Base-by-base conservation (phyloP, 2,113 vertebrate species). In the Taurulus bubalis region DNA sequence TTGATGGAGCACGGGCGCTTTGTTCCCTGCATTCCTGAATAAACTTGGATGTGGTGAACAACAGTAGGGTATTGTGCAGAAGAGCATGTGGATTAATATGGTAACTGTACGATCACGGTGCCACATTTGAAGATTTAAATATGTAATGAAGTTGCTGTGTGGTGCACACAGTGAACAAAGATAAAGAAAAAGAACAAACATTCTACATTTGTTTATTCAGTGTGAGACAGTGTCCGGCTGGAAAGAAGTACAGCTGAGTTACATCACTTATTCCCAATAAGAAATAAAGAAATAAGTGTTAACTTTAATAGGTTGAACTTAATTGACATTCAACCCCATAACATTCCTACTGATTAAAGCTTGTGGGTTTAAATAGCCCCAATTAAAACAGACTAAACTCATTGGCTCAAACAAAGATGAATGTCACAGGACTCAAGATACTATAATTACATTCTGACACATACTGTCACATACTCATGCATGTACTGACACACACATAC, bases 361-460 rank as follows among this genome's bases (percentile, higher is more conserved):
- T 47, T n/a, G 22, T n/a, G 22, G 30, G 42, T 49, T 73, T 15
- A 34, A 34, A 72, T 12, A 36, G 72, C 15, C 45, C 24, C 16
- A 75, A 63, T 26, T 49, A 63, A 51, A 74, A 24, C 26, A 32
- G 24, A 72, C 67, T 24, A 28, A 40, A 38, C 11, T 69, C 32
- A n/a, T 22, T 30, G 26, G 15, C 28, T 74, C 28, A 10, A 63
- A 63, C 47, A 16, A 36, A 63, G 14, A 51, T 36, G 12, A 36
- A 51, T 34, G 34, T 38, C 30, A 53, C 28, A 34, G 11, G 28
- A 47, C 28, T 51, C 1, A 36, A 74, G 12, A 49, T 38, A 38
- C 22, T 40, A 24, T 55, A 60, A 60, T 42, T 11, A 59, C 71
- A 60, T 14, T 60, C 20, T 34, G n/a, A 8, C 26, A 30, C 18